Percentiles rank a stretch among this genome's conserved stretches.
These are phyloP conservation scores for Hylyphantes graminicola DNA, from an alignment of 1,140 invertebrate species.

Conservation along the genomic window DNA sequence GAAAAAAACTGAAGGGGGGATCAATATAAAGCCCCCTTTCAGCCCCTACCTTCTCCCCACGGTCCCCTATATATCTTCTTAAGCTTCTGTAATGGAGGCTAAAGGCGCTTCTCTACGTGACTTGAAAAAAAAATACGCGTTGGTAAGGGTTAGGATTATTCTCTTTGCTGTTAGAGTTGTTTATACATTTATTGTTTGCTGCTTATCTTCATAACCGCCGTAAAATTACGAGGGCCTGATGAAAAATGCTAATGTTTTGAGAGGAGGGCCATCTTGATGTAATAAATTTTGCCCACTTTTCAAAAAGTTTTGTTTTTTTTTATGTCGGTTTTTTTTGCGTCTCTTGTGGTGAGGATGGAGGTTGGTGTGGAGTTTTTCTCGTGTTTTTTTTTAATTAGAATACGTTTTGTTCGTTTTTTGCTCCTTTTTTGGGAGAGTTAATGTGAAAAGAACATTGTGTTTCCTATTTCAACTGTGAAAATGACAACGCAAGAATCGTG, in stretches of 20 bases:
- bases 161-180: conserved; percentile 11
- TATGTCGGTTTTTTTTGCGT: not conserved
- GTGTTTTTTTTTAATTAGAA: too few species aligned
- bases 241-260: conserved; percentile 44
- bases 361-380: not conserved
- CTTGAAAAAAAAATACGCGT: conserved; percentile 31
- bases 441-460: too few species aligned
- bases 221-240: conserved; percentile 38
- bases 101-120: conserved; percentile 50
- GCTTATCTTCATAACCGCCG: conserved; percentile 25
- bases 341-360: not conserved
- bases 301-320: not conserved
- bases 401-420: too few species aligned
- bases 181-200: conserved; percentile 24
- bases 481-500: too few species aligned
- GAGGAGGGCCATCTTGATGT: conserved; percentile 14
- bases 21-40: conserved; percentile 49
- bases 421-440: too few species aligned
- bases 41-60: conserved; percentile 16
- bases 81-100: conserved; percentile 59
- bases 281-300: not conserved
- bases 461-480: too few species aligned
- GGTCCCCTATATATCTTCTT: conserved; percentile 55
- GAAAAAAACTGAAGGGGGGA: conserved; percentile 9
- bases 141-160: conserved; percentile 44